Evolutionary conservation across 2,888 invertebrate genomes (phyloP).

Genomic region (Tachystola acroxantha): DNA sequence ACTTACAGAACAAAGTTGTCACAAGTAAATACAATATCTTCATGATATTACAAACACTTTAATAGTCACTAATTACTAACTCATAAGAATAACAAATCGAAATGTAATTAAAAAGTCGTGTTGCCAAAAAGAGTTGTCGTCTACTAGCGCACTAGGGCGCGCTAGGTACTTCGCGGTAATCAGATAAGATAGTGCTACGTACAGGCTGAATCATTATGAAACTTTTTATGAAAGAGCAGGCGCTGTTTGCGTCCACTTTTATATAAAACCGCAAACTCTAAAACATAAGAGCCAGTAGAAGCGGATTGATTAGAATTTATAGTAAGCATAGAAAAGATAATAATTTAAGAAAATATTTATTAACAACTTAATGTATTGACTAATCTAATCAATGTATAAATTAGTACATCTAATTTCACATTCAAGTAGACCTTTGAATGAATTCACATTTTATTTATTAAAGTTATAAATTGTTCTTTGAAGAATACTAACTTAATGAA

Average conservation of each 20-base stretch:
- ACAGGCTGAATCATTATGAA: neutral
- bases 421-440: no score
- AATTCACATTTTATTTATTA: no score
- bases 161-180: neutral
- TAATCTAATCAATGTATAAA: no score
- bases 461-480: no score
- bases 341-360: conserved; percentile 2
- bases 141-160: neutral
- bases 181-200: conserved; percentile 1
- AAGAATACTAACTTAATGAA: no score
- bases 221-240: neutral
- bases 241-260: no score
- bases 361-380: no score
- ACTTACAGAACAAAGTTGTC: conserved; percentile 42
- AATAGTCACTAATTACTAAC: neutral
- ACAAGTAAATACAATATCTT: conserved; percentile 9
- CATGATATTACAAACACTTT: neutral
- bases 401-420: no score
- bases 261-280: no score
- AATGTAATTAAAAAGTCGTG: neutral
- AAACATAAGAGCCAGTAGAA: no score
- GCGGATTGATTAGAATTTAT: no score
- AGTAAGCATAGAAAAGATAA: neutral
- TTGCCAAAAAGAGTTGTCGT: neutral
- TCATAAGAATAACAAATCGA: neutral